Conservation (phyloP, 2,797 vertebrate genomes). For the Molossus alvarezi region DNA sequence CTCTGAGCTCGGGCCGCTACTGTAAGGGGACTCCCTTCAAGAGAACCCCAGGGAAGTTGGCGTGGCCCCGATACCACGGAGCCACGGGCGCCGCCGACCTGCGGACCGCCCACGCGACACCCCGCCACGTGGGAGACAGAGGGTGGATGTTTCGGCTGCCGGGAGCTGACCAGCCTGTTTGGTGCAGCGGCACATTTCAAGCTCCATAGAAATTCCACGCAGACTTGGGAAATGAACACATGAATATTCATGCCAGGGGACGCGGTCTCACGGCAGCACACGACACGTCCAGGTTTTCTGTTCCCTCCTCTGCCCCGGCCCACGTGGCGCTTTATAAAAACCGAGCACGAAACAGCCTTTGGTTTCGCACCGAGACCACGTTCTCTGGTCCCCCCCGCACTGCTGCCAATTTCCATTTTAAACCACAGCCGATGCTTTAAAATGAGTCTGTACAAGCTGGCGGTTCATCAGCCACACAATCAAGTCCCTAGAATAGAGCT, state of each 20-base stretch:
- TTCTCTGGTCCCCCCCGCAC: too few species aligned
- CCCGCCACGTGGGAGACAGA: not conserved
- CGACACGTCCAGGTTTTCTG: constrained; percentile 8
- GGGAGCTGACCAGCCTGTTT: not conserved
- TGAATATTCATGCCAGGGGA: constrained; percentile 62
- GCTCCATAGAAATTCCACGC: constrained; percentile 50
- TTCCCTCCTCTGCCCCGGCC: constrained; percentile 18
- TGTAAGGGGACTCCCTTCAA: too few species aligned
- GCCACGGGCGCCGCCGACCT: not conserved
- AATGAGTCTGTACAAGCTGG: too few species aligned
- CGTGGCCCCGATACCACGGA: not conserved
- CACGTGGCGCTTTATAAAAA: constrained; percentile 15
- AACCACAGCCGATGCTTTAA: too few species aligned
- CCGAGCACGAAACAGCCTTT: too few species aligned
- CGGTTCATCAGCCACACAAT: too few species aligned
- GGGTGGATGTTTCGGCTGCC: not conserved
- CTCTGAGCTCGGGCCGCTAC: too few species aligned
- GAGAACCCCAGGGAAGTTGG: not conserved
- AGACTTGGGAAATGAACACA: constrained; percentile 49
- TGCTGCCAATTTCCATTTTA: too few species aligned
- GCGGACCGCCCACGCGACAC: not conserved
- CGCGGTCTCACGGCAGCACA: not conserved
- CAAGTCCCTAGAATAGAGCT: too few species aligned
- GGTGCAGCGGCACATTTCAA: constrained; percentile 35
- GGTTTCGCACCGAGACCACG: too few species aligned